Evolutionary conservation across 2,797 vertebrate genomes (phyloP), one percentile per base, ranked within the genome.

Genomic region (Hapalemur alaotrensis): DNA sequence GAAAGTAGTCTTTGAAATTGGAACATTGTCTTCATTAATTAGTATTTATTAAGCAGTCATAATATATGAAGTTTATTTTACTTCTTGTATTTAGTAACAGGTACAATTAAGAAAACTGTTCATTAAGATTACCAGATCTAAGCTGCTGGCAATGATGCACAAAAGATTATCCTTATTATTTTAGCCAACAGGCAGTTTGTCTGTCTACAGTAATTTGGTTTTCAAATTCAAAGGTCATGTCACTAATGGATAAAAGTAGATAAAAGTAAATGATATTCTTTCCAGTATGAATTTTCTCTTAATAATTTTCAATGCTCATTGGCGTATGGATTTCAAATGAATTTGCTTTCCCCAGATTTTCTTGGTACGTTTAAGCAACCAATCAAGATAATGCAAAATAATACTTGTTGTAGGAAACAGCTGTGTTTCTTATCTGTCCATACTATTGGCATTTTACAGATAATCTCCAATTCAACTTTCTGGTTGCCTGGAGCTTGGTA

Each of bases 321-420:
- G 75, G 41, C 20, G 15, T 80, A 69, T 3, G 54, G 46, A 70
- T 89, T 87, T 76, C 63, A 93, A 65, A 1, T 54, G 59, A 94
- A 22, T 80, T 70, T 82, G 7, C 4, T 86, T 3, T 90, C 80
- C 18, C 46, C 28, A 76, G 7, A 91, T 95, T 79, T 91, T 86
- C 89, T 91, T 80, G 38, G 28, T 89, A 95, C 94, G 89, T 76
- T 89, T 80, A 69, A 59, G 35, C 59, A 94, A 92, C 23, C 11
- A 25, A 22, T 91, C 15, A 75, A 82, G 63, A n/a, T 82, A 76
- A 91, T 84, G 35, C 3, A 81, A 38, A 7, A 41, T 82, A 90
- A n/a, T 81, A n/a, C 50, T 57, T 83, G 41, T 83, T 48, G 79
- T 22, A 94, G 46, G 83, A 89, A 92, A 54, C 52, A 82, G 22